phyloP scores from a whole-genome alignment of 2,797 vertebrate species.

The Pseudomugil tenellus region DNA sequence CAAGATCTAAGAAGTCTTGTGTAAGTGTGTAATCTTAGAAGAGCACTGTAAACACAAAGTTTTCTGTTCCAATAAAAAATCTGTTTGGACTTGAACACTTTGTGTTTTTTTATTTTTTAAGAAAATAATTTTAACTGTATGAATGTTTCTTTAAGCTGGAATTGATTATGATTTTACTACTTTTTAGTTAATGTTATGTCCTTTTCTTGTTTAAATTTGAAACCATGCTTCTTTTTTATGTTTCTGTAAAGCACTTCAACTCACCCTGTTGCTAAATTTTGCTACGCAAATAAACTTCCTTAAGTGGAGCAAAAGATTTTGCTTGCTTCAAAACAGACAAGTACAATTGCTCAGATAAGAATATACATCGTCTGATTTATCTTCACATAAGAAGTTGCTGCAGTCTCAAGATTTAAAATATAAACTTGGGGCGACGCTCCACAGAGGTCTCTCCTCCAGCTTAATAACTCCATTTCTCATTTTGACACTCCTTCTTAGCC shows the following conservation, averaged over 20 bases:
- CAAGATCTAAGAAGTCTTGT: background rate
- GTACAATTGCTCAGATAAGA: background rate
- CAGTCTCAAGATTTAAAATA: background rate
- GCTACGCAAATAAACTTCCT: too few species aligned
- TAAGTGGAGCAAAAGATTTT: background rate
- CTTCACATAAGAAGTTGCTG: background rate
- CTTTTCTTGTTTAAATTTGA: too few species aligned
- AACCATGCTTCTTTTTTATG: too few species aligned
- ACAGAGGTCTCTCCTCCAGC: background rate
- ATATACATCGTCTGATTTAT: background rate
- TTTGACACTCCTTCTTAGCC: background rate
- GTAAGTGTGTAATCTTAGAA: background rate
- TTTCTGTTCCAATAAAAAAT: background rate
- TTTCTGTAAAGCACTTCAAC: too few species aligned
- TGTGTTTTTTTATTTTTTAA: too few species aligned
- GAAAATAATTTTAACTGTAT: too few species aligned
- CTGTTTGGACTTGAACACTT: background rate
- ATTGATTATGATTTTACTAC: too few species aligned
- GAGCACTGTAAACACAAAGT: background rate
- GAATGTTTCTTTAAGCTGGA: too few species aligned
- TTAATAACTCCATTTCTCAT: background rate
- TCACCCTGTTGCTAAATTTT: too few species aligned
- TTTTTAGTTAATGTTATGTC: too few species aligned
- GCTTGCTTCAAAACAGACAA: background rate
- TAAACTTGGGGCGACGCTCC: background rate